Evolutionary conservation across 1,140 invertebrate genomes (phyloP).

Genomic region (Atta texana): DNA sequence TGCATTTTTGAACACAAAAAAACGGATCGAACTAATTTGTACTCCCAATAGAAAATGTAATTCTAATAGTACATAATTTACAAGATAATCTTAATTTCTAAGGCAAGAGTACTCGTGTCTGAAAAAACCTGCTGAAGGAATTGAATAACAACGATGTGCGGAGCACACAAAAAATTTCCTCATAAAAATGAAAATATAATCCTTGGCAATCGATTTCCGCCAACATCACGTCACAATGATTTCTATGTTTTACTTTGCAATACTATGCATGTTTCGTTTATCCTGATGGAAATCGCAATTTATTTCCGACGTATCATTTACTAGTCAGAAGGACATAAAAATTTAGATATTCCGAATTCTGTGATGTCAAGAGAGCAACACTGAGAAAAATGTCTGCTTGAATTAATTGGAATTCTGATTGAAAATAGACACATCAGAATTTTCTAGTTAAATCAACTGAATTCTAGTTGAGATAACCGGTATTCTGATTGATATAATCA

Average conservation of each 20-base stretch:
- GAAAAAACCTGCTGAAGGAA: conserved; percentile 2
- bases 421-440: no score
- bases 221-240: conserved; percentile 27
- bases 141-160: background rate
- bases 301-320: conserved; percentile 35
- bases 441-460: no score
- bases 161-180: conserved; percentile 49
- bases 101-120: background rate
- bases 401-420: no score
- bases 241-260: conserved; percentile 51
- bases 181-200: conserved; percentile 67
- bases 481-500: no score
- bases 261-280: conserved; percentile 20
- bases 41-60: background rate
- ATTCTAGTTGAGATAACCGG: no score
- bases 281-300: conserved; percentile 32
- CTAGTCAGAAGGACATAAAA: background rate
- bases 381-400: background rate
- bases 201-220: conserved; percentile 58
- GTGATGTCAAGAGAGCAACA: background rate
- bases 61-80: background rate
- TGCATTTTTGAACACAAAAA: no score
- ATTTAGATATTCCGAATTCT: conserved; percentile 14
- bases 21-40: no score
- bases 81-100: conserved; percentile 15